These are phyloP conservation scores for Crematogaster levior DNA, from an alignment of 2,888 invertebrate genomes.

Conservation along the genomic window DNA sequence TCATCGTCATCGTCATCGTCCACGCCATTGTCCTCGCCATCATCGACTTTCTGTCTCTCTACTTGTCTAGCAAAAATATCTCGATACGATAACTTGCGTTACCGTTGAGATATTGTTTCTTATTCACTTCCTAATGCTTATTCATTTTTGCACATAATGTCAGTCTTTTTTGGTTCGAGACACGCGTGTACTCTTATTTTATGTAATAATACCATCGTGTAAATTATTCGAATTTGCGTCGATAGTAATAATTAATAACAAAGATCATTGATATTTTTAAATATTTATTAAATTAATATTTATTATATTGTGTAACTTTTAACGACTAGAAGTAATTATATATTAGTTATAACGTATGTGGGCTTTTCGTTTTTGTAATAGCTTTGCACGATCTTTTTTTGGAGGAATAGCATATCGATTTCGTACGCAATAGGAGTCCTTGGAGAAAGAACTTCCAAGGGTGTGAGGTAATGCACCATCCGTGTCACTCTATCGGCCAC, in stretches of 20 bases:
- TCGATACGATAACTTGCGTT: neutral
- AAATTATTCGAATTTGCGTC: neutral
- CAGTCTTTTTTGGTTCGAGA: neutral
- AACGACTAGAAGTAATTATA: neutral
- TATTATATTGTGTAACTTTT: neutral
- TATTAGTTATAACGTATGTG: neutral
- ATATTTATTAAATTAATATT: neutral
- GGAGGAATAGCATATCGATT: slow-evolving; percentile 52
- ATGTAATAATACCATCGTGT: neutral
- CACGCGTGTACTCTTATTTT: neutral
- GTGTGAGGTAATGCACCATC: slow-evolving; percentile 78
- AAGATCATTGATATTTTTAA: neutral
- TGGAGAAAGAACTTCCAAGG: slow-evolving; percentile 63
- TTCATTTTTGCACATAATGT: neutral
- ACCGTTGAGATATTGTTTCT: neutral
- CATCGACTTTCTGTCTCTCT: slow-evolving; percentile 55
- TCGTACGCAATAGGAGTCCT: slow-evolving; percentile 52
- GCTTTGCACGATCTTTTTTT: neutral
- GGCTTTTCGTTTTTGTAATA: neutral
- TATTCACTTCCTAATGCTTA: neutral
- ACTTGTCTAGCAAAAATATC: slow-evolving; percentile 58
- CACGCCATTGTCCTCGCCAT: too few species aligned
- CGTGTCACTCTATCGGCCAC: slow-evolving; percentile 78
- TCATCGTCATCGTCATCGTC: too few species aligned
- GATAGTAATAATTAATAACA: neutral